A percentile compares a stretch with the other conserved stretches of the same genome.
Conservation (phyloP, 2,888 invertebrate species). For the Augochlorella aurata region DNA sequence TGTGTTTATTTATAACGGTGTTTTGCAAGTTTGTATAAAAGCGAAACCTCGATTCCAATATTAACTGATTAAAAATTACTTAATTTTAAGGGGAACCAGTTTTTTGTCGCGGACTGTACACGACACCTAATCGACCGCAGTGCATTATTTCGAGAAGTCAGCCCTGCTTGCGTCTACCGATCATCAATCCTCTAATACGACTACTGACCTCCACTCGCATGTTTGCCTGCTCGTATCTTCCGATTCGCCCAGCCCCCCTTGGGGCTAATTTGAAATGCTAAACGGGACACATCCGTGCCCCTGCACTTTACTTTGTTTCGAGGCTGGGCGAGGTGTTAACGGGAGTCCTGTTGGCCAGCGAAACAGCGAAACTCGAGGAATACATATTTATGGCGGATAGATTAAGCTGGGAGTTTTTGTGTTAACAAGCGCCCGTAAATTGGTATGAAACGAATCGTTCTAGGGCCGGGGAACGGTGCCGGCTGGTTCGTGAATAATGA, state of each 20-base stretch:
- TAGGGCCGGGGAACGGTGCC: too few species aligned
- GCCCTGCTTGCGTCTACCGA: too few species aligned
- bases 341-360: neutral
- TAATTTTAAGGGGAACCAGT: too few species aligned
- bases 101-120: too few species aligned
- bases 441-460: neutral
- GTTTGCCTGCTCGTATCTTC: neutral
- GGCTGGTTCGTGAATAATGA: too few species aligned
- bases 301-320: neutral
- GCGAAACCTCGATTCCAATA: too few species aligned
- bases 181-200: conserved; percentile 34
- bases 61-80: too few species aligned
- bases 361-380: neutral
- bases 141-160: too few species aligned
- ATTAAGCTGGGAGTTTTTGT: neutral
- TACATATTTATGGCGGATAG: neutral
- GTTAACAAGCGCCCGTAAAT: neutral
- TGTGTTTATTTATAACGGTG: too few species aligned
- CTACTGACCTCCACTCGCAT: neutral
- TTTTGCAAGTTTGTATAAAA: too few species aligned
- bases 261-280: neutral
- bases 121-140: too few species aligned
- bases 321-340: neutral
- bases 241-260: neutral
- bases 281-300: neutral